These are phyloP conservation scores for Oryzias sinensis DNA, from an alignment of 2,797 vertebrate genomes.

Conservation along the genomic window DNA sequence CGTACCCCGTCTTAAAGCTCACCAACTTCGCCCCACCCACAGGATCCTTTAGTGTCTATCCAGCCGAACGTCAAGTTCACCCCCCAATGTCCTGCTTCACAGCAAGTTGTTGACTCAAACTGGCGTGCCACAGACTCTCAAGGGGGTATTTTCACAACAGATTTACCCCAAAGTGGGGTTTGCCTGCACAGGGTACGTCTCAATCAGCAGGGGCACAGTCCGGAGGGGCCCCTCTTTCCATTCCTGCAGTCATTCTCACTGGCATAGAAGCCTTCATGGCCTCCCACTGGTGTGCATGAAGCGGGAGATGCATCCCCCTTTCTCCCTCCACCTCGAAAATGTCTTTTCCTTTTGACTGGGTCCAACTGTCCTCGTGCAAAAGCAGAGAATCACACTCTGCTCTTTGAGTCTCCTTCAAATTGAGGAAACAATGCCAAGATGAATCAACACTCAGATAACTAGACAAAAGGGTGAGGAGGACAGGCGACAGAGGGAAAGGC, in stretches of 20 bases:
- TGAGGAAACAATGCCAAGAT: constrained; percentile 66
- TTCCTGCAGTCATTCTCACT: constrained; percentile 58
- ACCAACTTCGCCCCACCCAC: constrained; percentile 27
- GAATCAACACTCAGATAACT: constrained; percentile 70
- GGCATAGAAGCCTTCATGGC: constrained; percentile 54
- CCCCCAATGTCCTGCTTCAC: constrained; percentile 75
- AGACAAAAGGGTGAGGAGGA: constrained; percentile 68
- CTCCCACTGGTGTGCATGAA: constrained; percentile 51
- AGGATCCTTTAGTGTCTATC: constrained; percentile 74
- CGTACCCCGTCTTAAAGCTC: constrained; percentile 32
- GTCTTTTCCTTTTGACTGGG: constrained; percentile 61
- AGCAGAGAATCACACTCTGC: constrained; percentile 45
- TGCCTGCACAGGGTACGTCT: constrained; percentile 84
- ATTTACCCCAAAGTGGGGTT: constrained; percentile 52
- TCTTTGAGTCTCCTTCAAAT: constrained; percentile 48
- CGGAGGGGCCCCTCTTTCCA: constrained; percentile 56
- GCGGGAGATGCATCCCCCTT: constrained; percentile 20
- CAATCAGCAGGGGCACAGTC: constrained; percentile 85
- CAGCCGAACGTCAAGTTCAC: constrained; percentile 81
- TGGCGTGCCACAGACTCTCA: constrained; percentile 66
- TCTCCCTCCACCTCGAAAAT: constrained; percentile 26
- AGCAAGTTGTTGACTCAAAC: constrained; percentile 77
- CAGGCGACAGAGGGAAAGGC: constrained; percentile 57
- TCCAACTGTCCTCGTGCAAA: constrained; percentile 62
- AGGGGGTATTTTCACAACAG: constrained; percentile 54